Evolutionary conservation across 2,888 invertebrate genomes (phyloP).

Genomic region (Ceramica pisi): DNA sequence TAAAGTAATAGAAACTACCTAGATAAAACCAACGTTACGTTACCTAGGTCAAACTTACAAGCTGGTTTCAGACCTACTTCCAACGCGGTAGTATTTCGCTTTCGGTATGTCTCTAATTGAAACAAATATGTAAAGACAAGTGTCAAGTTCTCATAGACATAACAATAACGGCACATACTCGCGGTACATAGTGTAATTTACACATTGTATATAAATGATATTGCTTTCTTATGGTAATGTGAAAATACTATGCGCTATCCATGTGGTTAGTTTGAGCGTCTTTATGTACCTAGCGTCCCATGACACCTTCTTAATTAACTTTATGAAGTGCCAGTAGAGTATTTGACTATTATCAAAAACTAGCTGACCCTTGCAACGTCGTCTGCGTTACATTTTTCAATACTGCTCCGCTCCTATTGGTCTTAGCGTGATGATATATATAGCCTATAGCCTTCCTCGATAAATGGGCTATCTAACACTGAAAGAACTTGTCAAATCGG

Average conservation of each 20-base stretch:
- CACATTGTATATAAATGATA: conserved; percentile 51
- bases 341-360: no score
- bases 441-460: no score
- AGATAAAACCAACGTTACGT: not conserved
- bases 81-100: not conserved
- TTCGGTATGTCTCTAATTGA: conserved; percentile 17
- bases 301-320: not conserved
- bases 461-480: no score
- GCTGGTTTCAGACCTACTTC: not conserved
- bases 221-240: conserved; percentile 63
- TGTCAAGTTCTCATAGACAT: conserved; percentile 35
- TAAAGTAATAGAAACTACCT: no score
- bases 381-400: no score
- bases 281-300: no score
- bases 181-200: conserved; percentile 40
- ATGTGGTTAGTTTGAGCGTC: conserved; percentile 23
- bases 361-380: no score
- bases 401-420: no score
- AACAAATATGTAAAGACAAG: conserved; percentile 3
- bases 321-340: no score
- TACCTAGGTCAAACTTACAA: not conserved
- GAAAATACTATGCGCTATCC: conserved; percentile 32
- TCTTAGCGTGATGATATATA: no score
- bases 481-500: no score
- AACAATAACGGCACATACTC: conserved; percentile 17